Base-by-base conservation (phyloP, 2,888 invertebrate species). In the Cotesia congregata region DNA sequence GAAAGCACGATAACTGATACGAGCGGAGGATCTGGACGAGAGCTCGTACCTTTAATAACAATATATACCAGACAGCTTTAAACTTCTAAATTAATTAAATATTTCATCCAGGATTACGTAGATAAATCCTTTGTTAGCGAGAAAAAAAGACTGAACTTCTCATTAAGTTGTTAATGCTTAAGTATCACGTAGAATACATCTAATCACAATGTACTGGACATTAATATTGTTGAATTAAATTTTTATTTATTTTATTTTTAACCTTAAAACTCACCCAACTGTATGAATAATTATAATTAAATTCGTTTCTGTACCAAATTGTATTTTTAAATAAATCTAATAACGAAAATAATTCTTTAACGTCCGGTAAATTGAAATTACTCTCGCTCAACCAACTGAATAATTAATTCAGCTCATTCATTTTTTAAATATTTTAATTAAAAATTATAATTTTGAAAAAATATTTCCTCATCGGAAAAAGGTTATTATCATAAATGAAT, bases 71-170 rank as follows among this genome's bases (percentile, higher is more conserved):
- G 64, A 12, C 64, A 30, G 9, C 65, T 65, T 72, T 30, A 65
- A 62, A 72, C 39, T 72, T 40, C 62, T 40, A 15, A 39, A 72
- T 72, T 72, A 72, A 72, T 62, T 72, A 62, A 72, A 72, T 72
- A 72, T 72, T 72, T 72, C 62, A 72, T 62, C 9, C 40, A 61
- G 40, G 61, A 40, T 72, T 62, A 62, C 41, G 15, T 9, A 39
- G 9, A 72, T 61, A 72, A 61, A 62, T 61, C 30, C 15, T 70
- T n/a, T 50, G 9, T 50, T 7, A 7, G 6, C 50, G 50, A 50
- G 39, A n/a, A 17, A 20, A 60, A 59, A 70, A 20, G 67, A 20
- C 67, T 20, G 30, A 38, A 67, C 9, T 67, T 67, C 38, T 39
- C 67, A 67, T 67, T 67, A 67, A 67, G 30, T 67, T 67, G 39